Percentiles rank a stretch among this genome's conserved stretches.
Evolutionary conservation across 2,797 vertebrate genomes (phyloP).

Genomic region (Euphonia xanthogaster): DNA sequence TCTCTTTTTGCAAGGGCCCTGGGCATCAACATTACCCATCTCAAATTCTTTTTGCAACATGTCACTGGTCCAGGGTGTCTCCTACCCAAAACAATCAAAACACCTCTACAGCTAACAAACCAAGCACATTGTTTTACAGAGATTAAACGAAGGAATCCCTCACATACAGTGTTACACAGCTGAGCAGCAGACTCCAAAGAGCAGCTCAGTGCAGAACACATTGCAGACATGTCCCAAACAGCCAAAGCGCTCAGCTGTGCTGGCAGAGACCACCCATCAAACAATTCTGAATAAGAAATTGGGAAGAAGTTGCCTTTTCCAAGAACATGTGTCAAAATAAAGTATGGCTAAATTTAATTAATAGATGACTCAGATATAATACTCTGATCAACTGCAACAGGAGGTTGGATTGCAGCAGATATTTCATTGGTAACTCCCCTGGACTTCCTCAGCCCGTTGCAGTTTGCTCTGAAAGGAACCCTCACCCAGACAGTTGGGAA

Average conservation of each 20-base stretch:
- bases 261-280: neutral
- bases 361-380: neutral
- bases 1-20: neutral
- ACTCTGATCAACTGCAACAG: neutral
- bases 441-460: neutral
- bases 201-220: neutral
- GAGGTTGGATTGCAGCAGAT: neutral
- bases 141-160: neutral
- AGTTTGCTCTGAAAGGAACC: neutral
- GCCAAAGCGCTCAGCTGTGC: rapidly evolving
- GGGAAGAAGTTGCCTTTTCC: neutral
- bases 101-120: neutral
- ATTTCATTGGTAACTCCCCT: neutral
- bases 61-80: neutral
- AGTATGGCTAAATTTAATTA: neutral
- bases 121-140: neutral
- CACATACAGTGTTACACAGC: rapidly evolving
- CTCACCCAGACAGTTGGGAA: neutral
- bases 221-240: neutral
- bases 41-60: neutral
- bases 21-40: neutral
- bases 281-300: neutral
- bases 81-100: neutral
- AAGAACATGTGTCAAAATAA: neutral
- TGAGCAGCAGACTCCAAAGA: neutral